Conservation (phyloP, 2,888 invertebrate genomes). For the Spisula solida region DNA sequence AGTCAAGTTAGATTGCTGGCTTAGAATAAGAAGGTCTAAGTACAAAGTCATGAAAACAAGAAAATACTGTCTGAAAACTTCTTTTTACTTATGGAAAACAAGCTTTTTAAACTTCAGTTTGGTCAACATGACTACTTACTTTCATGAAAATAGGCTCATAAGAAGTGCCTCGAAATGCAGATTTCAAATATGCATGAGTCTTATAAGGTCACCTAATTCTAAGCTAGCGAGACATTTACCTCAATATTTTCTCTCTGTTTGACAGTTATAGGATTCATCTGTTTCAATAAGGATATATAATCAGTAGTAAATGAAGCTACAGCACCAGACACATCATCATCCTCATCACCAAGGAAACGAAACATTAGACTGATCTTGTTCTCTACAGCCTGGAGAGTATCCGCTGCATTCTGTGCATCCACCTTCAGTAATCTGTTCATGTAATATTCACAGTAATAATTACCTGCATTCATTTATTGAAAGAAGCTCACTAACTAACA, state of each 20-base stretch:
- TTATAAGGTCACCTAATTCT: too few species aligned
- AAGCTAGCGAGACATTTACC: slow-evolving; percentile 73
- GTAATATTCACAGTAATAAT: not conserved
- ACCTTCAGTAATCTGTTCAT: slow-evolving; percentile 83
- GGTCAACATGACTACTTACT: too few species aligned
- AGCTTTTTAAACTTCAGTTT: too few species aligned
- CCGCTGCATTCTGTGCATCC: slow-evolving; percentile 78
- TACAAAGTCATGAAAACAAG: too few species aligned
- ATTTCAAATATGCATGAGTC: too few species aligned
- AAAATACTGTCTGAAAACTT: too few species aligned
- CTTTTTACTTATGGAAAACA: too few species aligned
- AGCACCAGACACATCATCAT: slow-evolving; percentile 89
- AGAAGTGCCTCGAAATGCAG: too few species aligned
- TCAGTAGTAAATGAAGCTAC: slow-evolving; percentile 88
- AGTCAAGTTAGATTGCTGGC: too few species aligned
- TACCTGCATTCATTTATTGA: not conserved
- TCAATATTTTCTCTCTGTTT: slow-evolving; percentile 87
- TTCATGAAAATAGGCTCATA: too few species aligned
- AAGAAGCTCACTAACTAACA: too few species aligned
- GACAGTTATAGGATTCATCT: slow-evolving; percentile 82
- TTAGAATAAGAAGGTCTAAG: too few species aligned
- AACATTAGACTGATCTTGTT: slow-evolving; percentile 88
- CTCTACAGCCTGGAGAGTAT: slow-evolving; percentile 86
- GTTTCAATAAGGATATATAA: slow-evolving; percentile 88
- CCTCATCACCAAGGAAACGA: slow-evolving; percentile 88